phyloP scores from a whole-genome alignment of 2,888 invertebrate species.

The Marasmarcha lunaedactyla region DNA sequence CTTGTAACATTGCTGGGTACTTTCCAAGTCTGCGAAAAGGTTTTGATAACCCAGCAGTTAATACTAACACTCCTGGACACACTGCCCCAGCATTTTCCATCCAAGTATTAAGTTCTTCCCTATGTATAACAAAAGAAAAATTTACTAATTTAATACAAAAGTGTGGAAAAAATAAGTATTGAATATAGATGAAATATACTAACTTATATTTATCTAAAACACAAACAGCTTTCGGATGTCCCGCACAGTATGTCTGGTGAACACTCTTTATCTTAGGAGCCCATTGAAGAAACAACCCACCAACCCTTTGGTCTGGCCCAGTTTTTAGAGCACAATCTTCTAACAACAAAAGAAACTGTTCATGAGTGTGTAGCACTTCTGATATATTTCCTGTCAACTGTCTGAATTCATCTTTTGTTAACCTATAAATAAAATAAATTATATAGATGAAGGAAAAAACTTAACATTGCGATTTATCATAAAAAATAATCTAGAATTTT shows the following conservation, averaged over 20 bases:
- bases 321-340: conserved; percentile 82
- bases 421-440: conserved; percentile 65
- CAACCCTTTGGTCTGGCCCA: conserved; percentile 85
- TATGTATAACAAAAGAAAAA: conserved; percentile 26
- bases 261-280: conserved; percentile 86
- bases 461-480: too few species aligned
- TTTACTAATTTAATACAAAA: neutral
- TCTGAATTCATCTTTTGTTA: conserved; percentile 86
- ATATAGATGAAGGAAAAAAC: neutral
- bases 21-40: conserved; percentile 96
- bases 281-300: conserved; percentile 89
- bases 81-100: conserved; percentile 91
- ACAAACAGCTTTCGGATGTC: conserved; percentile 95
- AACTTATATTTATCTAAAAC: conserved; percentile 94
- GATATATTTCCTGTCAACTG: conserved; percentile 90
- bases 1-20: conserved; percentile 94
- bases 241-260: conserved; percentile 89
- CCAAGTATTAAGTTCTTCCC: conserved; percentile 85
- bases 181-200: conserved; percentile 26
- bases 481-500: too few species aligned
- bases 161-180: too few species aligned
- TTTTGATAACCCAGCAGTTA: conserved; percentile 93
- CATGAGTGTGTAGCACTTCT: conserved; percentile 88
- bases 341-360: conserved; percentile 80
- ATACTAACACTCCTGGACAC: conserved; percentile 86